Conservation (phyloP, 2,113 vertebrate genomes). For the Misgurnus anguillicaudatus region DNA sequence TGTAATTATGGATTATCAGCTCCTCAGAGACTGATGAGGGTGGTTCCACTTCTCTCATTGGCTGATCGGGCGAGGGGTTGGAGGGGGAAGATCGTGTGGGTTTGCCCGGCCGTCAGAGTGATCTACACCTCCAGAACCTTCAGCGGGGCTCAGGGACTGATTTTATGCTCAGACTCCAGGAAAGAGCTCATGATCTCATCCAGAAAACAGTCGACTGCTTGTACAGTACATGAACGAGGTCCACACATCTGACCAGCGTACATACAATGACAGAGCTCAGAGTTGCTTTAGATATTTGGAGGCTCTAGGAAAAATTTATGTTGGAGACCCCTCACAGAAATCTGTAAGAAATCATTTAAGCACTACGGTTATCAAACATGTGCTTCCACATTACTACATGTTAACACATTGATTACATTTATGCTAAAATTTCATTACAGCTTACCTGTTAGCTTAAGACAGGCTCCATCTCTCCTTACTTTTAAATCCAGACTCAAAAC, state of each 20-base stretch:
- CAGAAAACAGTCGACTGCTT: conserved; percentile 35
- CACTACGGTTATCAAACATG: too few species aligned
- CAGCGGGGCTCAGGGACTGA: not conserved
- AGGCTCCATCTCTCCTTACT: too few species aligned
- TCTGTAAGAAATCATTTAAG: too few species aligned
- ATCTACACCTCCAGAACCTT: conserved; percentile 59
- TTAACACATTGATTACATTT: too few species aligned
- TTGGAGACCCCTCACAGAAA: too few species aligned
- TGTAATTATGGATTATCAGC: conserved; percentile 53
- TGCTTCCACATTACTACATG: too few species aligned
- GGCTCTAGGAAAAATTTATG: too few species aligned
- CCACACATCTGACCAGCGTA: not conserved
- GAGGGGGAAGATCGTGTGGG: conserved; percentile 39
- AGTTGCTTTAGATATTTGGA: too few species aligned
- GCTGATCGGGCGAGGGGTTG: conserved; percentile 15
- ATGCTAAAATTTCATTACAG: too few species aligned
- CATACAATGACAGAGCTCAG: not conserved
- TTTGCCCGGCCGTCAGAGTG: conserved; percentile 56
- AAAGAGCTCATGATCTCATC: conserved; percentile 51
- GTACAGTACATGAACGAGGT: too few species aligned
- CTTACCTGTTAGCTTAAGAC: too few species aligned
- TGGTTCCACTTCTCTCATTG: conserved; percentile 14
- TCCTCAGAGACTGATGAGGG: conserved; percentile 34
- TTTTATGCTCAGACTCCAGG: conserved; percentile 42
- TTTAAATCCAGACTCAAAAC: too few species aligned